These are phyloP conservation scores for Gonocerus acuteangulatus DNA, from an alignment of 2,888 invertebrate genomes.

Conservation along the genomic window DNA sequence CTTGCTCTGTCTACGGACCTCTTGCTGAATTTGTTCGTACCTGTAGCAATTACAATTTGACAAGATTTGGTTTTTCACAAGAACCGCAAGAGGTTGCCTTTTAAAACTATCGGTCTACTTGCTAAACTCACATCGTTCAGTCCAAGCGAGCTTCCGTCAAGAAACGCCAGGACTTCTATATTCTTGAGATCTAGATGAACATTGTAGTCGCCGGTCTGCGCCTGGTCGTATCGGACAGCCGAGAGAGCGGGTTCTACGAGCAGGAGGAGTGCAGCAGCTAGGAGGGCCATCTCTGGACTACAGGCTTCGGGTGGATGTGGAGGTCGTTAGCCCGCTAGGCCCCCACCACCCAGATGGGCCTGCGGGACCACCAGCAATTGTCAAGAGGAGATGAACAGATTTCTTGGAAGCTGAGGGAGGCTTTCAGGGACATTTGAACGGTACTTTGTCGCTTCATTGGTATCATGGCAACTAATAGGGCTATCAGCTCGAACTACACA, in stretches of 20 bases:
- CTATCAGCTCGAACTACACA: too few species aligned
- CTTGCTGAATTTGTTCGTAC: too few species aligned
- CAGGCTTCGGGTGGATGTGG: background rate
- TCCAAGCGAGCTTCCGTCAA: constrained; percentile 47
- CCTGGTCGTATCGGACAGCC: constrained; percentile 53
- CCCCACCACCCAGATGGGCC: background rate
- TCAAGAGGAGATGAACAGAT: too few species aligned
- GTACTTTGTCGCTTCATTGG: too few species aligned
- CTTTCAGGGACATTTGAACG: too few species aligned
- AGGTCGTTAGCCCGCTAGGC: background rate
- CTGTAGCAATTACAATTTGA: too few species aligned
- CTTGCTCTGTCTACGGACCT: too few species aligned
- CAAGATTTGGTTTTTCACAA: too few species aligned
- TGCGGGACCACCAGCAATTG: background rate
- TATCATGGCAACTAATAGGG: too few species aligned
- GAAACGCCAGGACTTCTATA: constrained; percentile 61
- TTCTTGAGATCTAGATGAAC: constrained; percentile 72
- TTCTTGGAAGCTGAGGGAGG: too few species aligned
- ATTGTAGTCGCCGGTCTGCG: constrained; percentile 70
- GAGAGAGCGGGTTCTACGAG: constrained; percentile 7
- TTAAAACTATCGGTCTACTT: too few species aligned
- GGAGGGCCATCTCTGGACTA: constrained; percentile 4
- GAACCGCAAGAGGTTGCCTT: too few species aligned
- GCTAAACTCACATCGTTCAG: constrained; percentile 28
- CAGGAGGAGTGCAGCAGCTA: background rate